These are phyloP conservation scores for Tetramorium alpestre DNA, from an alignment of 1,140 invertebrate genomes.

Conservation along the genomic window DNA sequence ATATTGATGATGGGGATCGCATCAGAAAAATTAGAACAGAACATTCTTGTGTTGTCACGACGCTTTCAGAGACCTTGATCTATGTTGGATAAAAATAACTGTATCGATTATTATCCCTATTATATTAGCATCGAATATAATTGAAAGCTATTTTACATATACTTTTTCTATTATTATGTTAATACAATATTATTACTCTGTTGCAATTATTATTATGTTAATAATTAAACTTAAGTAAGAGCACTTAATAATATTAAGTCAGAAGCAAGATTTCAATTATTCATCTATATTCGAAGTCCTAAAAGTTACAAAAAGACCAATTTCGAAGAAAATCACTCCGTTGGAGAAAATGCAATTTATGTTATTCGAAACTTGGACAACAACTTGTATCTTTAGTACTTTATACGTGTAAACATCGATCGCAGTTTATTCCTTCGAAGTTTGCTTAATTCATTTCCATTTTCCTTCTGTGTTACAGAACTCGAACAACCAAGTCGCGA, in stretches of 20 bases:
- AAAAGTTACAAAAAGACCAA: background rate
- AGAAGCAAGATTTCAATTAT: slow-evolving; percentile 2
- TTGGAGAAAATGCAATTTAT: background rate
- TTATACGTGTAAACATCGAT: background rate
- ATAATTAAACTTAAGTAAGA: background rate
- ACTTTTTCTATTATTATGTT: background rate
- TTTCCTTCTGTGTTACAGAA: slow-evolving; percentile 86
- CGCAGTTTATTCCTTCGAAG: background rate
- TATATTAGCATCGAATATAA: background rate
- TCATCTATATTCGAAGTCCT: background rate
- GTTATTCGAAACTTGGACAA: background rate
- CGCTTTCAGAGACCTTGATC: background rate
- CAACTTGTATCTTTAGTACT: slow-evolving; percentile 11
- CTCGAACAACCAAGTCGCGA: slow-evolving; percentile 91
- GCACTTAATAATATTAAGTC: too few species aligned
- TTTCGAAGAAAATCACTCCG: background rate
- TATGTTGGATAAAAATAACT: background rate
- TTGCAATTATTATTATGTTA: background rate
- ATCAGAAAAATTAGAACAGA: background rate
- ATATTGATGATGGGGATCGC: background rate
- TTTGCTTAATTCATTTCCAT: slow-evolving; percentile 36
- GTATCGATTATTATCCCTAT: background rate
- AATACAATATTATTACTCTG: too few species aligned
- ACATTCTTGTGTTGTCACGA: background rate
- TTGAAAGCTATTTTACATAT: slow-evolving; percentile 3